A percentile compares a stretch with the other conserved stretches of the same genome.
Conservation (phyloP, 2,113 vertebrate genomes). For the Aplodontia rufa region DNA sequence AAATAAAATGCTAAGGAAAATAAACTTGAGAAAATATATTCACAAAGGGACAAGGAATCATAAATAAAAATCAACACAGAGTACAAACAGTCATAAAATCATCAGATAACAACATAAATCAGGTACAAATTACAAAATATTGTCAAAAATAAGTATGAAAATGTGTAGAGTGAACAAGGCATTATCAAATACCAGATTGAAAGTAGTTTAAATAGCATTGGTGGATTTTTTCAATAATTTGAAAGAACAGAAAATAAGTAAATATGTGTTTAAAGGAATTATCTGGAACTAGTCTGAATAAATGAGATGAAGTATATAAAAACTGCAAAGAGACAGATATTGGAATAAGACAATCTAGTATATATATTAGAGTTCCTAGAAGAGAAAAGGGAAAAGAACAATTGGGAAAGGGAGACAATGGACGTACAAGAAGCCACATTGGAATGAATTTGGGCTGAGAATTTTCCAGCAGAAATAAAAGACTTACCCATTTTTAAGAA, state of each 20-base stretch:
- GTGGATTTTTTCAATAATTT: not conserved
- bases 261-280: not conserved
- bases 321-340: not conserved
- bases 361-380: not conserved
- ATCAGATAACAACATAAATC: not conserved
- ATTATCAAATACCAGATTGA: not conserved
- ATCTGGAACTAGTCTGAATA: not conserved
- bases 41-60: not conserved
- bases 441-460: not conserved
- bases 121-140: not conserved
- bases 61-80: not conserved
- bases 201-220: not conserved
- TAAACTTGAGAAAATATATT: not conserved
- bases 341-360: not conserved
- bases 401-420: not conserved
- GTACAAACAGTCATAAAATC: not conserved
- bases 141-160: not conserved
- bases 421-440: not conserved
- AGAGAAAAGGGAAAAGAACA: not conserved
- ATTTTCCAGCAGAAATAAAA: not conserved
- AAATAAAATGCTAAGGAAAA: not conserved
- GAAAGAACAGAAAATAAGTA: not conserved
- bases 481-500: not conserved
- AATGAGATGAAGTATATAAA: not conserved
- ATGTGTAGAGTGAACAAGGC: not conserved